phyloP scores from a whole-genome alignment of 2,113 vertebrate genomes.

The Naja naja region DNA sequence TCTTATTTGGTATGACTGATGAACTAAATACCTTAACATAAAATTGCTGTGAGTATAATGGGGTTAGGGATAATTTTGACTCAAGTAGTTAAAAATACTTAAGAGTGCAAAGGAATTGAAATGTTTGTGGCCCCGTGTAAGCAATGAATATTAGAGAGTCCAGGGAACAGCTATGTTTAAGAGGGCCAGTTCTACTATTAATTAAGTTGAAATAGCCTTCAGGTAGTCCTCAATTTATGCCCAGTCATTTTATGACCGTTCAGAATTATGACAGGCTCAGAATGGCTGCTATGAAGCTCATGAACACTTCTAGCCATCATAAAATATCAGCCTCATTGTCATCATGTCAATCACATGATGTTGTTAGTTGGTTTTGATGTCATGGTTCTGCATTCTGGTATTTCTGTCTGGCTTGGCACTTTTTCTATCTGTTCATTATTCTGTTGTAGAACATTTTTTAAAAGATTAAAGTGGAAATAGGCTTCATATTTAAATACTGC shows the following conservation, averaged over 20 bases:
- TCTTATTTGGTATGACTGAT: background rate
- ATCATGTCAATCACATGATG: background rate
- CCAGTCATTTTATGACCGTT: background rate
- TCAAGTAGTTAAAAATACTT: background rate
- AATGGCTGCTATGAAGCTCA: background rate
- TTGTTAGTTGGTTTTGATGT: background rate
- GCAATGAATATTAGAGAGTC: background rate
- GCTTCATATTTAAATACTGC: background rate
- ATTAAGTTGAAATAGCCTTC: background rate
- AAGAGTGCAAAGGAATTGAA: background rate
- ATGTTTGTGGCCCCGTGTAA: background rate
- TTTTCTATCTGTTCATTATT: background rate
- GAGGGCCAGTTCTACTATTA: background rate
- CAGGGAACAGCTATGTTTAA: background rate
- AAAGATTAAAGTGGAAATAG: background rate
- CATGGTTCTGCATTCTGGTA: background rate
- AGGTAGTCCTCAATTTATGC: background rate
- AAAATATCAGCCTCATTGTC: background rate
- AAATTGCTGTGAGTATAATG: background rate
- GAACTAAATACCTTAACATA: background rate
- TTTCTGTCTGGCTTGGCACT: background rate
- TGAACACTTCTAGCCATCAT: background rate
- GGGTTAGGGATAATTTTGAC: background rate
- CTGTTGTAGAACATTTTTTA: background rate
- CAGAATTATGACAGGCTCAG: background rate